A percentile compares a stretch with the other conserved stretches of the same genome.
Conservation (phyloP, 2,113 vertebrate species). For the Apeltes quadracus region DNA sequence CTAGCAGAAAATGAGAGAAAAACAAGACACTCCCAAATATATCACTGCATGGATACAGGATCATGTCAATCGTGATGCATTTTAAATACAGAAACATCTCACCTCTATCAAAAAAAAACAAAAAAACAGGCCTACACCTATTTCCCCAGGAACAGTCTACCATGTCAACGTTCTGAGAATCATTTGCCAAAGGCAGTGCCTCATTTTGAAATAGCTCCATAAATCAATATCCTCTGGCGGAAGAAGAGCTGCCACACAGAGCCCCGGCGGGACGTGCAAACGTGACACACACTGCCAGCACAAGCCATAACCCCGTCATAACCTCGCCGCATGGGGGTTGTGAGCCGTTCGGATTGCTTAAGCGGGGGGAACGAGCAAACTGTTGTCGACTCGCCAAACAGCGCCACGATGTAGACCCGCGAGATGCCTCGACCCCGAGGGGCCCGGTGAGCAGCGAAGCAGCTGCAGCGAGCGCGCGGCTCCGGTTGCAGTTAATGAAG, state of each 20-base stretch:
- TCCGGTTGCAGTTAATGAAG: not conserved
- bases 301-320: conserved; percentile 61
- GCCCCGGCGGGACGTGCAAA: conserved; percentile 1
- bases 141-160: not conserved
- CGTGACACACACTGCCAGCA: conserved; percentile 31
- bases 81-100: not conserved
- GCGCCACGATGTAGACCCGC: not conserved
- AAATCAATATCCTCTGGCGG: not conserved
- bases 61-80: not conserved
- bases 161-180: not conserved
- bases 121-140: no score
- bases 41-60: no score
- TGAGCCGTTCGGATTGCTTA: conserved; percentile 46
- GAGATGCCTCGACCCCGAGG: not conserved
- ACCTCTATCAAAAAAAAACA: not conserved
- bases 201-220: not conserved
- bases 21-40: not conserved
- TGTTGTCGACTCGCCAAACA: not conserved
- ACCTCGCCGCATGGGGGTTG: conserved; percentile 51
- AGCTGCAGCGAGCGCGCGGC: conserved; percentile 8
- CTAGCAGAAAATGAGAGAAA: not conserved
- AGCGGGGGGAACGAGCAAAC: conserved; percentile 42
- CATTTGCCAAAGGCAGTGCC: not conserved
- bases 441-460: conserved; percentile 1
- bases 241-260: conserved; percentile 5